Percentiles rank a stretch among this genome's conserved stretches.
phyloP scores from a whole-genome alignment of 64 coral and sea anemone species.

The Montipora efflorescens region DNA sequence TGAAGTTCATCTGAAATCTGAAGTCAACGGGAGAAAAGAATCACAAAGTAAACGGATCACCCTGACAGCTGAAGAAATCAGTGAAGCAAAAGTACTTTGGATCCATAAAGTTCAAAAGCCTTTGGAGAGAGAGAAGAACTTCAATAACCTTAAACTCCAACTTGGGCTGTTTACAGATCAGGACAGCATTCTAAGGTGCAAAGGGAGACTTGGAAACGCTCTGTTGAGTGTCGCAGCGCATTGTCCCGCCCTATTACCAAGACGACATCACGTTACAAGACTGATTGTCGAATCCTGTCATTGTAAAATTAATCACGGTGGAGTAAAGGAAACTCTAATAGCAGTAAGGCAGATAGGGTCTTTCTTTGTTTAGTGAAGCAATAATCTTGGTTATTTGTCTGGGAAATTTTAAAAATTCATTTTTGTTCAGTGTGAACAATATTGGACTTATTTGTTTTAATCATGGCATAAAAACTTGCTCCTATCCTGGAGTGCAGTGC shows the following conservation, averaged over 20 bases:
- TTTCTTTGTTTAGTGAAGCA: too few species aligned
- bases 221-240: background rate
- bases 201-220: constrained; percentile 58
- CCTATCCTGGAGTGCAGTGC: too few species aligned
- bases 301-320: constrained; percentile 27
- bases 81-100: constrained; percentile 34
- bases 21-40: constrained; percentile 3
- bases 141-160: constrained; percentile 56
- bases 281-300: constrained; percentile 55
- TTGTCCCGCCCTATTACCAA: constrained; percentile 58
- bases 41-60: constrained; percentile 1
- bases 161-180: constrained; percentile 68
- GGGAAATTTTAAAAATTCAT: too few species aligned
- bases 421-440: too few species aligned
- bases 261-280: constrained; percentile 63
- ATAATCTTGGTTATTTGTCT: too few species aligned
- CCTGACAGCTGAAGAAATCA: constrained; percentile 58
- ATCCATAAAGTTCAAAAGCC: constrained; percentile 68
- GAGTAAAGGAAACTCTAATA: constrained; percentile 61
- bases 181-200: constrained; percentile 44
- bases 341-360: constrained; percentile 2
- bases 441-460: too few species aligned
- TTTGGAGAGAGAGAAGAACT: constrained; percentile 29
- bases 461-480: too few species aligned
- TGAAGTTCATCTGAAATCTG: constrained; percentile 57